Percentiles rank a stretch among this genome's conserved stretches.
These are phyloP conservation scores for Apis laboriosa DNA, from an alignment of 1,140 invertebrate genomes.

Conservation along the genomic window DNA sequence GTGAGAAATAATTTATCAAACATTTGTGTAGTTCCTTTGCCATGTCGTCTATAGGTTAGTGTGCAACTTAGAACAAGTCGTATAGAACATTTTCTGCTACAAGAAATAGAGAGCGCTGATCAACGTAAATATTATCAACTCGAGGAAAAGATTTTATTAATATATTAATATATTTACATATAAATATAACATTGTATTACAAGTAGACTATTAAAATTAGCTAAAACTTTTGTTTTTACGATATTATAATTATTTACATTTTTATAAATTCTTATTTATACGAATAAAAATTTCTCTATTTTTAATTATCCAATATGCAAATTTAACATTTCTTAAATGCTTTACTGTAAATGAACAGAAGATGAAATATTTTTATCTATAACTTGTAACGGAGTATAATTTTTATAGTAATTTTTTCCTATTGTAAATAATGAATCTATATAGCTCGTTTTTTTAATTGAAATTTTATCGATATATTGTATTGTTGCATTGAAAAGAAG, in stretches of 20 bases:
- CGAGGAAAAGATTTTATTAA: neutral
- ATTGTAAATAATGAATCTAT: neutral
- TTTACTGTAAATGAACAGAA: neutral
- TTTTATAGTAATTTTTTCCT: neutral
- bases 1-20: constrained; percentile 68
- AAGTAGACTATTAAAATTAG: neutral
- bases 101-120: constrained; percentile 27
- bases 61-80: neutral
- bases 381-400: neutral
- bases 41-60: constrained; percentile 35
- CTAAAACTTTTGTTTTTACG: neutral
- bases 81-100: neutral
- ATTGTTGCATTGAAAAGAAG: neutral
- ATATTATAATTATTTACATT: no score
- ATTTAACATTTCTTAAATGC: neutral
- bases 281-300: neutral
- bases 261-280: neutral
- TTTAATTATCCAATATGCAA: neutral
- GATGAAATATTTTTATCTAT: neutral
- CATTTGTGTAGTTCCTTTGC: constrained; percentile 60
- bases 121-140: neutral
- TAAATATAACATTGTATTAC: neutral
- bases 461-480: neutral
- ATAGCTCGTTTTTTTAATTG: neutral
- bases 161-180: neutral